phyloP scores from a whole-genome alignment of 2,797 vertebrate genomes.

The Labeo calbasu region DNA sequence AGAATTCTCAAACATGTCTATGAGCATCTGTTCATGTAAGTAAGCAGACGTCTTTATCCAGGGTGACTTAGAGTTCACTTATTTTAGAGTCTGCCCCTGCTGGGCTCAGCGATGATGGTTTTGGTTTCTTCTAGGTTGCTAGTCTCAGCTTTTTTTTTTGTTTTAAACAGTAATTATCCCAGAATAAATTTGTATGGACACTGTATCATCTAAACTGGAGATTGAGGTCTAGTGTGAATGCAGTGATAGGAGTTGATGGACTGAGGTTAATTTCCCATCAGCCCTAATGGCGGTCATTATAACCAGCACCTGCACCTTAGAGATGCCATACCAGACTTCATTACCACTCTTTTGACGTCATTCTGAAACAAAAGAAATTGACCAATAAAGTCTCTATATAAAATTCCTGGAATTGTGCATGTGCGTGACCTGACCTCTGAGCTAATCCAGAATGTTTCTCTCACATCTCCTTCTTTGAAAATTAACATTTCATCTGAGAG shows the following conservation, averaged over 20 bases:
- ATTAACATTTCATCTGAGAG: slow-evolving; percentile 69
- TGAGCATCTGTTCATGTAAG: background rate
- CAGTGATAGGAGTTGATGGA: slow-evolving; percentile 11
- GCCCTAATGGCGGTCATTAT: slow-evolving; percentile 38
- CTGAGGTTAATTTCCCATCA: slow-evolving; percentile 29
- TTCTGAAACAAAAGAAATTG: background rate
- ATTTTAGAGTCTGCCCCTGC: background rate
- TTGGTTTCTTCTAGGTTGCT: background rate
- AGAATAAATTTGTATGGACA: background rate
- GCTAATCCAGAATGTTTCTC: slow-evolving; percentile 59
- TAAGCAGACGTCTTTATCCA: background rate
- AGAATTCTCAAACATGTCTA: background rate
- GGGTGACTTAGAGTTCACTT: background rate
- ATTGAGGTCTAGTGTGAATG: slow-evolving; percentile 27
- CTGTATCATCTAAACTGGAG: background rate
- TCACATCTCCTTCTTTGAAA: slow-evolving; percentile 65
- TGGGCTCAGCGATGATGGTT: background rate
- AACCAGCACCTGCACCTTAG: slow-evolving; percentile 6
- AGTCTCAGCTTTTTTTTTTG: background rate
- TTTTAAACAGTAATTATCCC: background rate
- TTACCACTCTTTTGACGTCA: slow-evolving; percentile 36
- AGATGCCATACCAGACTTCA: slow-evolving; percentile 10
- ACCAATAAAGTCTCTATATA: slow-evolving; percentile 12
- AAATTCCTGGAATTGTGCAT: slow-evolving; percentile 10
- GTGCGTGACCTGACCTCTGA: slow-evolving; percentile 58